These are phyloP conservation scores for Hippopotamyrus pictus DNA, from an alignment of 2,797 vertebrate genomes.

Conservation along the genomic window DNA sequence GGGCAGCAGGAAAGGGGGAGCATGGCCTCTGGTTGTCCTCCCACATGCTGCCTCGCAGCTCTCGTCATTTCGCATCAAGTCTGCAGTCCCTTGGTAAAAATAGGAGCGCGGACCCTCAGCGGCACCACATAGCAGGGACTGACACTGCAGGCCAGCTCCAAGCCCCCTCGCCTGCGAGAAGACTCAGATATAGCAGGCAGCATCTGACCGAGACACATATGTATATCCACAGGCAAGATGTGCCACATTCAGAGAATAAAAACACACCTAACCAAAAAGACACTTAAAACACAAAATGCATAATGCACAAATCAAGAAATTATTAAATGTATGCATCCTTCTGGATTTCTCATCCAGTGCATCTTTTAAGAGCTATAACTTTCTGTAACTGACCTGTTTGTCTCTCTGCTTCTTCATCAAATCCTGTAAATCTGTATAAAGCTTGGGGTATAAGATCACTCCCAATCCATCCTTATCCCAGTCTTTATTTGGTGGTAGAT, in stretches of 20 bases:
- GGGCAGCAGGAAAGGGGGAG: not conserved
- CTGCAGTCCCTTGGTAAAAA: conserved; percentile 47
- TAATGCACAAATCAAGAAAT: not conserved
- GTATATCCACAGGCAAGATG: not conserved
- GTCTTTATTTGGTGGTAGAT: not conserved
- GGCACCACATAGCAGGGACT: conserved; percentile 42
- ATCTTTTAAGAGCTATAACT: not conserved
- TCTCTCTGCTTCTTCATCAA: not conserved
- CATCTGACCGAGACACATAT: not conserved
- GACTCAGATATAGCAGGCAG: not conserved
- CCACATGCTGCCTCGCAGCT: conserved; percentile 34
- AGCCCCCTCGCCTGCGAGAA: not conserved
- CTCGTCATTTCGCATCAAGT: conserved; percentile 63
- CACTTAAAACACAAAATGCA: not conserved
- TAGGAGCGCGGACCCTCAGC: conserved; percentile 46
- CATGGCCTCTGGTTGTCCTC: conserved; percentile 15
- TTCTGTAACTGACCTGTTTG: not conserved
- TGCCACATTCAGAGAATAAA: not conserved
- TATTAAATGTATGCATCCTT: not conserved
- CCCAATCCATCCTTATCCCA: not conserved
- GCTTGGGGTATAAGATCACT: not conserved
- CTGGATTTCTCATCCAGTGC: not conserved
- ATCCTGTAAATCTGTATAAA: not conserved
- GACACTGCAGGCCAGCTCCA: conserved; percentile 39
- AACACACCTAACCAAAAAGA: not conserved